Percentiles rank a stretch among this genome's conserved stretches.
These are phyloP conservation scores for Scomber colias DNA, from an alignment of 2,113 vertebrate genomes.

Conservation along the genomic window DNA sequence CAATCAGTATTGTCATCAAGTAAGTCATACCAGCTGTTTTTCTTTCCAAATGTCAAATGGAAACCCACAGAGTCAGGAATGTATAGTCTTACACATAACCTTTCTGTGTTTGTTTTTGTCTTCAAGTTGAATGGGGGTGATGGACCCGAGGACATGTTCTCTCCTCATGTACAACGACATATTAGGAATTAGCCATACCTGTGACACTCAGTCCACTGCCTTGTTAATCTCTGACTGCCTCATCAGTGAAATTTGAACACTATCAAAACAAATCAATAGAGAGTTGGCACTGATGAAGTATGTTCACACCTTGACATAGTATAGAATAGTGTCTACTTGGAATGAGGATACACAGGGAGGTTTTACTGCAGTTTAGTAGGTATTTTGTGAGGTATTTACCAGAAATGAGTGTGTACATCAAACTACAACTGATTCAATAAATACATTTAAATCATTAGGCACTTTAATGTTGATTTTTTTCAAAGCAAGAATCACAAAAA, in stretches of 20 bases:
- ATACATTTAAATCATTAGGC: no score
- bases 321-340: not conserved
- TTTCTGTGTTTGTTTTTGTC: conserved; percentile 39
- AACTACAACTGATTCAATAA: no score
- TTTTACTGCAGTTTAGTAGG: no score
- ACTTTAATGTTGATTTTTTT: no score
- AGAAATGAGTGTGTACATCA: no score
- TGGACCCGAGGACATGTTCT: not conserved
- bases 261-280: not conserved
- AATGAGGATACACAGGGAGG: not conserved
- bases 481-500: no score
- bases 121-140: conserved; percentile 2
- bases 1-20: not conserved
- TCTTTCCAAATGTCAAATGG: conserved; percentile 23
- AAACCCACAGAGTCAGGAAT: conserved; percentile 17
- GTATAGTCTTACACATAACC: conserved; percentile 28
- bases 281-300: not conserved
- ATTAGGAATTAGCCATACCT: no score
- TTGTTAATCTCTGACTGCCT: not conserved
- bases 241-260: not conserved
- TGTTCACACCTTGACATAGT: not conserved
- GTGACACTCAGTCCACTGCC: no score
- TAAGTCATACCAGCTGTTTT: conserved; percentile 1
- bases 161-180: not conserved
- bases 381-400: no score